Base-by-base conservation (phyloP, 2,113 vertebrate species). In the Petrocephalus microphthalmus region DNA sequence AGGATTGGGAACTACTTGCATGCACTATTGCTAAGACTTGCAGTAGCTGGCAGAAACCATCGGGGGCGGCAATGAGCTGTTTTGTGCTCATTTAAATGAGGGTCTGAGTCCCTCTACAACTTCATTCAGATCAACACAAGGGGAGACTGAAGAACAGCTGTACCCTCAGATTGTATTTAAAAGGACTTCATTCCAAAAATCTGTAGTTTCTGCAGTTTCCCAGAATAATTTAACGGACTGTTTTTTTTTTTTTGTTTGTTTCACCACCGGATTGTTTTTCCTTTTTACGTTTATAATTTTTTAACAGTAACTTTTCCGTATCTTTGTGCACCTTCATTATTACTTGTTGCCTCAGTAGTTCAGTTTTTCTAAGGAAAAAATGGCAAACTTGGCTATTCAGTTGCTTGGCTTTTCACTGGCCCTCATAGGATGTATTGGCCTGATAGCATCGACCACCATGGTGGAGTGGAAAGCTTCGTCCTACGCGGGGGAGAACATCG, bases 401-500 rank as follows among this genome's bases (percentile, higher is more conserved):
- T 92, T 98, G 2, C 91, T 99, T 47, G 98, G 98, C 87, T 97
- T 97, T 91, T 84, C 93, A 67, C 91, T 99, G 92, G 97, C 96
- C 84, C 96, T 96, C 88, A 17, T 98, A 45, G 98, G 97, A 89
- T 96, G 97, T 91, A 91, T 98, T 0, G 97, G 96, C 20, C 88
- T 95, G 47, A 96, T 99, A 78, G 94, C 95, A 11, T 96, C 96
- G 90, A 97, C 97, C 0, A 91, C 95, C 88, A 95, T 99, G 96
- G 96, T 97, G 85, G 97, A 99, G 91, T 99, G 98, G 98, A 99
- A 97, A 92, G 96, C 96, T 91, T 97, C 96, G 17, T 97, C 98
- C 0, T 98, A 97, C 2, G 94, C 96, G 0, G 96, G 96, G 74
- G 97, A 98, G 92, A 98, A 97, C 93, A 98, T 99, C 47, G 96